phyloP scores from a whole-genome alignment of 2,797 vertebrate species.

The Mormyrus hasselquistii region DNA sequence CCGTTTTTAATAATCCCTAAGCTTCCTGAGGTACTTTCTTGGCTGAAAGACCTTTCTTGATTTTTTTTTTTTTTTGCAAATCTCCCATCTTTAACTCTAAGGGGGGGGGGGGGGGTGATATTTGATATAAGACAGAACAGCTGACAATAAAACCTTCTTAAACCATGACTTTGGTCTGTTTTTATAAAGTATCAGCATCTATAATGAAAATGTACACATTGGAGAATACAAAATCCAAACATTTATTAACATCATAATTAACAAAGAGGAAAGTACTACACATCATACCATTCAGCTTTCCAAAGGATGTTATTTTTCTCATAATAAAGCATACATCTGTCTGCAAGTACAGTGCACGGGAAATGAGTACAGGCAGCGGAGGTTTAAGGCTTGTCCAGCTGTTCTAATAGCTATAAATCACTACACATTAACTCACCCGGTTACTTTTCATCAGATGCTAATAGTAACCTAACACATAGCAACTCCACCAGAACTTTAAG shows the following conservation, averaged over 20 bases:
- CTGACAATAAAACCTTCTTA: not conserved
- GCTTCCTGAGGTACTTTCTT: not conserved
- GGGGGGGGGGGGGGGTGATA: not conserved
- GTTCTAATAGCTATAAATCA: not conserved
- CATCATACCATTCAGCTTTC: not conserved
- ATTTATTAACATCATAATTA: not conserved
- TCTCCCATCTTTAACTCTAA: not conserved
- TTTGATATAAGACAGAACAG: not conserved
- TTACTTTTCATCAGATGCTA: not conserved
- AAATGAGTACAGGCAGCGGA: not conserved
- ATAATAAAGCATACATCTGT: not conserved
- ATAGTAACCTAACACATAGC: not conserved
- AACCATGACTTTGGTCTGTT: not conserved
- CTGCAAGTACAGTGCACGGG: not conserved
- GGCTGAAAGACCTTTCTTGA: not conserved
- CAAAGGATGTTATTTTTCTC: not conserved
- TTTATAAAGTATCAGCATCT: not conserved
- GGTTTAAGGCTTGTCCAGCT: not conserved
- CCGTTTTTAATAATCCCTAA: constrained; percentile 15
- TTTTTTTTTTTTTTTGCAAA: not conserved
- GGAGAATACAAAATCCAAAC: not conserved
- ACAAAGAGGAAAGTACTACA: not conserved
- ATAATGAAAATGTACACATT: not conserved
- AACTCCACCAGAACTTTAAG: not conserved
- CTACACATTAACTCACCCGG: not conserved